Base-by-base conservation (phyloP, 2,888 invertebrate genomes). In the Tinea pellionella region DNA sequence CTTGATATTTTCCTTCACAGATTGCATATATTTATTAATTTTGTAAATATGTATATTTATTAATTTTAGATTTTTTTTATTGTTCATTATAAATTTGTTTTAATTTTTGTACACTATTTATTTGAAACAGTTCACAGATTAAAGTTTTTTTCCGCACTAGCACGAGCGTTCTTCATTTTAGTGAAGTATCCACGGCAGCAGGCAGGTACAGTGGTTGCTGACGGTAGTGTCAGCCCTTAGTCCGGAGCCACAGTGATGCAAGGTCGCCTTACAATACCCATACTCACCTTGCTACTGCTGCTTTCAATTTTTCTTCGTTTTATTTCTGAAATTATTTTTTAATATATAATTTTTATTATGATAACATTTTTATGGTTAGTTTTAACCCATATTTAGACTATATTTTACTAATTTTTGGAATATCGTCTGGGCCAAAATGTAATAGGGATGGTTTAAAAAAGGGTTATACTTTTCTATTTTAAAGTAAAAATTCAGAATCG, bases 301-400 rank as follows among this genome's bases (percentile, higher is more conserved):
- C 86, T 89, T 80, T 95, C 95, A 86, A 94, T 78, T 91, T 95
- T 95, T 88, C 95, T 92, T 83, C 95, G 90, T 89, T 95, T 95
- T 71, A 91, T 89, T 83, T 95, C 95, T 92, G 88, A 18, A 71
- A n/a, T n/a, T n/a, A n/a, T n/a, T n/a, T n/a, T n/a, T n/a, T n/a
- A n/a, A n/a, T n/a, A n/a, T n/a, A n/a, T n/a, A n/a, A n/a, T n/a
- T n/a, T n/a, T n/a, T n/a, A n/a, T n/a, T n/a, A n/a, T n/a, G n/a
- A n/a, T n/a, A n/a, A n/a, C n/a, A n/a, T n/a, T n/a, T n/a, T n/a
- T n/a, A n/a, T n/a, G n/a, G n/a, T n/a, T n/a, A n/a, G n/a, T n/a
- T n/a, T n/a, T n/a, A n/a, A n/a, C n/a, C n/a, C n/a, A n/a, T n/a
- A n/a, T n/a, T n/a, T n/a, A n/a, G n/a, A n/a, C n/a, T n/a, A n/a